phyloP scores from a whole-genome alignment of 2,113 vertebrate species.

The Picathartes gymnocephalus region DNA sequence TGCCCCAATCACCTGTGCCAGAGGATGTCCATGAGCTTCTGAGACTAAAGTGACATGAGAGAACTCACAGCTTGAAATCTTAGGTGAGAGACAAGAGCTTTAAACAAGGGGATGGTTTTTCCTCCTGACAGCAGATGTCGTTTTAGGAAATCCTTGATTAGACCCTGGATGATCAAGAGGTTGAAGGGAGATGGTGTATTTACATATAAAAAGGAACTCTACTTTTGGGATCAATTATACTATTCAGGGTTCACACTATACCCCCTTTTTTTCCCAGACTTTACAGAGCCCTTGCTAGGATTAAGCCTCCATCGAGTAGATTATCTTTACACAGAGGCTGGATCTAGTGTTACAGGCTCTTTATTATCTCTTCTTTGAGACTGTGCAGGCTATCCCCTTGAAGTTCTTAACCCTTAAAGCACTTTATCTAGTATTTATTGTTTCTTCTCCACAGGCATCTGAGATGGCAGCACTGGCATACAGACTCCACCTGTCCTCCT shows the following conservation, averaged over 20 bases:
- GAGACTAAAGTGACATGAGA: neutral
- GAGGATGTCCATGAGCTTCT: neutral
- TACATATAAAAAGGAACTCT: slow-evolving; percentile 49
- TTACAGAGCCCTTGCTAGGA: slow-evolving; percentile 36
- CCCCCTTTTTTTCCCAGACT: slow-evolving; percentile 17
- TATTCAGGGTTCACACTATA: slow-evolving; percentile 45
- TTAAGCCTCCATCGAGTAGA: slow-evolving; percentile 59
- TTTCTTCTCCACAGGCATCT: slow-evolving; percentile 63
- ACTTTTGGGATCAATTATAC: slow-evolving; percentile 29
- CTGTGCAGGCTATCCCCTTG: slow-evolving; percentile 53
- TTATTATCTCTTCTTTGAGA: slow-evolving; percentile 59
- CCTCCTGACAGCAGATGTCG: slow-evolving; percentile 9
- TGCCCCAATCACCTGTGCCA: neutral
- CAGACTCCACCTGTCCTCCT: slow-evolving; percentile 9
- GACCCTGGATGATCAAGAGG: slow-evolving; percentile 26
- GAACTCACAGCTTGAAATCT: neutral
- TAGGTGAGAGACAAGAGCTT: neutral
- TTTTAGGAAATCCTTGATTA: slow-evolving; percentile 38
- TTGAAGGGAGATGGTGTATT: slow-evolving; percentile 19
- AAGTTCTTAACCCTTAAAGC: slow-evolving; percentile 61
- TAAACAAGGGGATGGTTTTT: neutral
- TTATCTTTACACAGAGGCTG: slow-evolving; percentile 61
- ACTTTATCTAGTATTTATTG: slow-evolving; percentile 64
- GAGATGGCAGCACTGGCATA: slow-evolving; percentile 21
- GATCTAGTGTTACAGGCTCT: slow-evolving; percentile 56